Percentiles rank a stretch among this genome's conserved stretches.
These are phyloP conservation scores for Cenopis cana DNA, from an alignment of 2,888 invertebrate genomes.

Conservation along the genomic window DNA sequence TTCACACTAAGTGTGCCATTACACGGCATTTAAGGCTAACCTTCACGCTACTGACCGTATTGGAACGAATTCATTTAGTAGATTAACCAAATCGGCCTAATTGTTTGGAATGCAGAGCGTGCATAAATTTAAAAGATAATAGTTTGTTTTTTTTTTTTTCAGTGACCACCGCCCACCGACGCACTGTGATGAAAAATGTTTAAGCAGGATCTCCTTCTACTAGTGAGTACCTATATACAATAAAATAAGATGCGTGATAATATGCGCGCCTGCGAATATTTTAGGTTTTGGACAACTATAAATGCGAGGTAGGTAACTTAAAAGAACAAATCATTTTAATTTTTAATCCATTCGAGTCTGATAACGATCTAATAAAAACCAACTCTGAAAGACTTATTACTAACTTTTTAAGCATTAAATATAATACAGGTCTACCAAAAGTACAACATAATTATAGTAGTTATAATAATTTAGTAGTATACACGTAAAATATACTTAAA, in stretches of 20 bases:
- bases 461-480: too few species aligned
- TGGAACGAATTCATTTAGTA: conserved; percentile 34
- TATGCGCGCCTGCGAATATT: neutral
- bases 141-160: conserved; percentile 53
- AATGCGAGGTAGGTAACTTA: too few species aligned
- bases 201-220: conserved; percentile 71
- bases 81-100: conserved; percentile 37
- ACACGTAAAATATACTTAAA: too few species aligned
- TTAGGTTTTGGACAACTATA: neutral
- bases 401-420: too few species aligned
- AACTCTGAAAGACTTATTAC: too few species aligned
- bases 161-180: conserved; percentile 50
- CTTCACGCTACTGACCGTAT: conserved; percentile 30
- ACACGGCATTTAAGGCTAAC: conserved; percentile 28
- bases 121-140: conserved; percentile 20
- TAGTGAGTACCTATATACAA: conserved; percentile 65
- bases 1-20: conserved; percentile 23
- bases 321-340: too few species aligned
- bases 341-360: too few species aligned
- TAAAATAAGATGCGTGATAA: too few species aligned
- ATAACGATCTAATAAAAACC: too few species aligned
- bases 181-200: conserved; percentile 77
- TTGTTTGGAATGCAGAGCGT: conserved; percentile 12
- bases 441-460: too few species aligned
- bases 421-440: too few species aligned